Conservation (phyloP, 2,888 invertebrate genomes). For the Eremobia ochroleuca region DNA sequence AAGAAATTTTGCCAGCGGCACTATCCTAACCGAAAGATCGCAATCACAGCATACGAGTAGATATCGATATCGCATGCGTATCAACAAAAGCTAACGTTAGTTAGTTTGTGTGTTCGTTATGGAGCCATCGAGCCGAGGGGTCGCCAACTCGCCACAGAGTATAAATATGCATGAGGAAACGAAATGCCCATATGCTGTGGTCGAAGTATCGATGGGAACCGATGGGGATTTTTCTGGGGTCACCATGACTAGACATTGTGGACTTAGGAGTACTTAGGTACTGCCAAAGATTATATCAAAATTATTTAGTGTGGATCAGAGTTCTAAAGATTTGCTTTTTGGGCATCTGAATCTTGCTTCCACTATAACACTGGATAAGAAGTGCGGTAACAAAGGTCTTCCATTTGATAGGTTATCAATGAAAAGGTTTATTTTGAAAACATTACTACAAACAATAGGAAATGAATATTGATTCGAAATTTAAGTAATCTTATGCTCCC, state of each 20-base stretch:
- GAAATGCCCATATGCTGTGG: conserved; percentile 66
- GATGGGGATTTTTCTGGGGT: conserved; percentile 48
- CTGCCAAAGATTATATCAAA: background rate
- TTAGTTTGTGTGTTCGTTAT: conserved; percentile 65
- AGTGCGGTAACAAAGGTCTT: background rate
- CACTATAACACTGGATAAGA: too few relatives aligned
- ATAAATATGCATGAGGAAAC: conserved; percentile 70
- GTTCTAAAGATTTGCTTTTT: background rate
- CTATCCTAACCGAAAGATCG: conserved; percentile 50
- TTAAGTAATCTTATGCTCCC: background rate
- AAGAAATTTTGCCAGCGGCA: conserved; percentile 24
- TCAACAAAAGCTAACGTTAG: conserved; percentile 62
- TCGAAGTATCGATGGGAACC: conserved; percentile 55
- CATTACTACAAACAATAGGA: too few relatives aligned
- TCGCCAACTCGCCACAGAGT: conserved; percentile 51
- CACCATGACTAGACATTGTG: conserved; percentile 48
- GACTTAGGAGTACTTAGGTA: background rate
- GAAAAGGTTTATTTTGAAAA: background rate
- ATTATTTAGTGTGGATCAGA: background rate
- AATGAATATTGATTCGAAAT: background rate
- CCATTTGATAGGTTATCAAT: background rate
- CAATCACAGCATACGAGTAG: conserved; percentile 61
- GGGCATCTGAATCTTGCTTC: background rate
- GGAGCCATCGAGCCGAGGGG: conserved; percentile 61
- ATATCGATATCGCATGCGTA: conserved; percentile 59